Percentiles rank a stretch among this genome's conserved stretches.
phyloP scores from a whole-genome alignment of 2,888 invertebrate genomes.

The Melieria crassipennis region DNA sequence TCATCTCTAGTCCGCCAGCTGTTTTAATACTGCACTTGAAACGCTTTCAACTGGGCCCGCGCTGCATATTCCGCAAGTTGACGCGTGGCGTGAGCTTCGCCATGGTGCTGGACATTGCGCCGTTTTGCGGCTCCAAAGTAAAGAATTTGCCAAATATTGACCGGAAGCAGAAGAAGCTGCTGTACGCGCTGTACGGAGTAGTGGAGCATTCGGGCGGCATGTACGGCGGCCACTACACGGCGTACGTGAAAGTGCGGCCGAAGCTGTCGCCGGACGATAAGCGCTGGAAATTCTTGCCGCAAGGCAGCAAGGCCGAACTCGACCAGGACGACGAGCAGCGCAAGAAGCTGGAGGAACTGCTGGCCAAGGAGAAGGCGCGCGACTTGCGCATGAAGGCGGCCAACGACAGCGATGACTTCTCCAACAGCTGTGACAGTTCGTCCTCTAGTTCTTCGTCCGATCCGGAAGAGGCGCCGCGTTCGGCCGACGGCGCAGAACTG shows the following conservation, averaged over 20 bases:
- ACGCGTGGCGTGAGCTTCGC: conserved; percentile 89
- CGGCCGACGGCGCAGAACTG: conserved; percentile 61
- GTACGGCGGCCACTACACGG: conserved; percentile 87
- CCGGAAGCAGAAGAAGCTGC: conserved; percentile 73
- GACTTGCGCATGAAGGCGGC: conserved; percentile 60
- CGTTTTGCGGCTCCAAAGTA: conserved; percentile 82
- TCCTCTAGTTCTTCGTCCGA: conserved; percentile 52
- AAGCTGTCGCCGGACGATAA: conserved; percentile 72
- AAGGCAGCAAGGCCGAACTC: conserved; percentile 69
- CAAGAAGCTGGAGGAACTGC: conserved; percentile 63
- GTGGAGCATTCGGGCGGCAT: conserved; percentile 95
- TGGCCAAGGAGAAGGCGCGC: conserved; percentile 61
- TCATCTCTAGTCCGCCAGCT: conserved; percentile 91
- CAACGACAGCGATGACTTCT: conserved; percentile 69
- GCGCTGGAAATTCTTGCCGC: conserved; percentile 79
- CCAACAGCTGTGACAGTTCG: conserved; percentile 68
- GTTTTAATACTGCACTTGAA: conserved; percentile 95
- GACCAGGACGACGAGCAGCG: conserved; percentile 67
- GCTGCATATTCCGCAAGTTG: conserved; percentile 82
- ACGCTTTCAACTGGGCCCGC: conserved; percentile 86
- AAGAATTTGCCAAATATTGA: conserved; percentile 72
- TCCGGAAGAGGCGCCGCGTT: conserved; percentile 54
- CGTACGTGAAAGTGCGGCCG: conserved; percentile 89
- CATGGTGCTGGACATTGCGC: conserved; percentile 84
- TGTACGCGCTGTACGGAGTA: conserved; percentile 93